Evolutionary conservation across 2,888 invertebrate genomes (phyloP), one percentile per base, ranked within the genome.

Genomic region (Latrodectus elegans): DNA sequence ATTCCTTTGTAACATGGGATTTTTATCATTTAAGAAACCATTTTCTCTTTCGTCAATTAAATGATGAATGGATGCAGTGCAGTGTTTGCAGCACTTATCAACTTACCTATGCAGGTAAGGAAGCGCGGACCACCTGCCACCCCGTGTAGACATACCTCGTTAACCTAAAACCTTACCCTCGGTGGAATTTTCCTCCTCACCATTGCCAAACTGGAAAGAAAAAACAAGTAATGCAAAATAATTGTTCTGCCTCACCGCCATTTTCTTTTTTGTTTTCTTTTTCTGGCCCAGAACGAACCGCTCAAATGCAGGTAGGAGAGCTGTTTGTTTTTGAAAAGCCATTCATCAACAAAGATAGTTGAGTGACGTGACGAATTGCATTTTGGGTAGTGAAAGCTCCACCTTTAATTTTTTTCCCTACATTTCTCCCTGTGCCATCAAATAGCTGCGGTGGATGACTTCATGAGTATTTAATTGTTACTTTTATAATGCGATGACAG

Each of bases 271-370:
- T 22, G 22, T 22, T 22, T 22, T 22, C 22, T 22, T 22, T 22
- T 22, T 22, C 22, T 22, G 22, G 22, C 22, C 22, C 10, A 1
- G 8, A 67, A 15, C 10, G 22, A 67, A 15, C n/a, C 22, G n/a
- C n/a, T 67, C 17, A 67, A n/a, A n/a, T 17, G 67, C 15, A 22
- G 67, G 67, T 55, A 22, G 67, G 10, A 67, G 55, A 55, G 55
- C 15, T 82, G 75, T 85, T 85, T 85, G 85, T 85, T 85, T 85
- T 85, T 55, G 51, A 22, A 68, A 49, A 73, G 74, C 74, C 38
- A 79, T 85, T 64, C 60, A 74, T 85, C 85, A 78, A 15, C 8
- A 52, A 49, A 52, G 60, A 78, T 72, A 68, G 85, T 55, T 75
- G 85, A 85, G 38, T 60, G 64, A 26, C 74, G 73, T 79, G 85